phyloP scores from a whole-genome alignment of 2,888 invertebrate genomes.

The Lasioglossum lativentre region DNA sequence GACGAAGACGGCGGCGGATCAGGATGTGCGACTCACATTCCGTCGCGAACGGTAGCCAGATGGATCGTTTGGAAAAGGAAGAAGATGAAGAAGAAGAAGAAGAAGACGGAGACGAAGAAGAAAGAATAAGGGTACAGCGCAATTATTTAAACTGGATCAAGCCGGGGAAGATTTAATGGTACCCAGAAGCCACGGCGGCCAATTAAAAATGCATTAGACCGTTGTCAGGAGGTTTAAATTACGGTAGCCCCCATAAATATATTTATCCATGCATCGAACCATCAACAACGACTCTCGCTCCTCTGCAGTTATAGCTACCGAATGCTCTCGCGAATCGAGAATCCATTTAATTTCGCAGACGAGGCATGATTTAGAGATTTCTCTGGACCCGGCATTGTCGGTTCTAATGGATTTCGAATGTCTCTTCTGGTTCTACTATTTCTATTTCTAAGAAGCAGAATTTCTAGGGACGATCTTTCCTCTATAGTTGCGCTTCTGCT shows the following conservation, averaged over 20 bases:
- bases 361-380: neutral
- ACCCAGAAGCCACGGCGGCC: neutral
- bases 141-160: neutral
- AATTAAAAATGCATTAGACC: conserved; percentile 36
- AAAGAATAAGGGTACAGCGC: neutral
- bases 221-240: neutral
- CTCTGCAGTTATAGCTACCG: neutral
- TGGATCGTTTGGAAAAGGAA: conserved; percentile 21
- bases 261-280: conserved; percentile 2
- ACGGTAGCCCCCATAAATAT: neutral
- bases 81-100: neutral
- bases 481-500: neutral
- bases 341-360: neutral
- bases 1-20: conserved; percentile 25
- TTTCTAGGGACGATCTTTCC: neutral
- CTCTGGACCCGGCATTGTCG: neutral
- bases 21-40: conserved; percentile 59
- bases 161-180: neutral
- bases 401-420: too few relatives aligned
- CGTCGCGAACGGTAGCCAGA: conserved; percentile 48
- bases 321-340: neutral
- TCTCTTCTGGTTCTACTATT: too few relatives aligned
- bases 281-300: neutral
- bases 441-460: neutral
- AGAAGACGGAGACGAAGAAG: neutral